Conservation (phyloP, 2,888 invertebrate species). For the Cyclophora punctaria region DNA sequence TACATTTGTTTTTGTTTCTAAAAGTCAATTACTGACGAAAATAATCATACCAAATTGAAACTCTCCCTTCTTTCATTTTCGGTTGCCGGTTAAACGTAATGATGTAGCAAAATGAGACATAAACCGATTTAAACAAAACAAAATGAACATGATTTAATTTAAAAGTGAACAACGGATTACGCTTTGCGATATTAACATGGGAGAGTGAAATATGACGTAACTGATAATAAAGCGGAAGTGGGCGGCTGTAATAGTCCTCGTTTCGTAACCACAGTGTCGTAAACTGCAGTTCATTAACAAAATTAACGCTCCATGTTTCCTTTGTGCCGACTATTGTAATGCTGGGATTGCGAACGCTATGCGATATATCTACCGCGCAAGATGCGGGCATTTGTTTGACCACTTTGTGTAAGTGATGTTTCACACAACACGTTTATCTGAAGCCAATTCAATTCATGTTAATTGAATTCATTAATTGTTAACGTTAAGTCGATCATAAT, state of each 20-base stretch:
- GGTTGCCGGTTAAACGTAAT: too few relatives aligned
- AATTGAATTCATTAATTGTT: too few relatives aligned
- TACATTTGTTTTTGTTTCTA: too few relatives aligned
- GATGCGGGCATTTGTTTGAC: neutral
- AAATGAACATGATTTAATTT: too few relatives aligned
- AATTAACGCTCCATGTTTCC: slow-evolving; percentile 27
- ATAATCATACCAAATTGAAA: too few relatives aligned
- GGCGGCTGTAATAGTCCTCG: slow-evolving; percentile 18
- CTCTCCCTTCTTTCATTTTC: too few relatives aligned
- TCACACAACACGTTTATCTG: too few relatives aligned
- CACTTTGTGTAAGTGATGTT: neutral
- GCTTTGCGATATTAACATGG: slow-evolving; percentile 20
- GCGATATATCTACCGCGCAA: neutral
- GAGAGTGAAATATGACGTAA: slow-evolving; percentile 23
- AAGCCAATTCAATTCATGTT: too few relatives aligned
- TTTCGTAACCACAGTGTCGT: slow-evolving; percentile 20
- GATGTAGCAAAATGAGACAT: too few relatives aligned
- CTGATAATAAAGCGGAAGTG: slow-evolving; percentile 27
- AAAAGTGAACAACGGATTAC: neutral
- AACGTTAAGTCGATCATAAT: too few relatives aligned
- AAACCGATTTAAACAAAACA: too few relatives aligned
- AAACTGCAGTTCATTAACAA: slow-evolving; percentile 28
- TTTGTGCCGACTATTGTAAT: slow-evolving; percentile 14
- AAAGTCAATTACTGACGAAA: too few relatives aligned
- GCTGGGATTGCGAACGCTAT: neutral